These are phyloP conservation scores for Myzus persicae DNA, from an alignment of 1,140 invertebrate species.

Conservation along the genomic window DNA sequence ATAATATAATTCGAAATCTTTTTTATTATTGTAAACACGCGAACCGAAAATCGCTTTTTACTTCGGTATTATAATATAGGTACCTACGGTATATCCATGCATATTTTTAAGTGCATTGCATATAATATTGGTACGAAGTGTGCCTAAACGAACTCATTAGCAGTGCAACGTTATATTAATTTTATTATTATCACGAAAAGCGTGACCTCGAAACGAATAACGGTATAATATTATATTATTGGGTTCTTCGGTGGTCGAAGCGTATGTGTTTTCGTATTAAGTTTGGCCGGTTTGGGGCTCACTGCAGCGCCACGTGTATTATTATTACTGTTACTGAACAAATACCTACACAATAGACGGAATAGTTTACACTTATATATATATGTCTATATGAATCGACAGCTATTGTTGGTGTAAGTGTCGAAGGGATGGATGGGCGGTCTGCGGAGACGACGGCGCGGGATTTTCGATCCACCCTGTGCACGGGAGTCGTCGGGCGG, in stretches of 20 bases:
- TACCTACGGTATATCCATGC: not conserved
- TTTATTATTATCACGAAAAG: not conserved
- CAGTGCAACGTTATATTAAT: not conserved
- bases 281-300: not conserved
- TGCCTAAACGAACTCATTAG: not conserved
- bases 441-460: not conserved
- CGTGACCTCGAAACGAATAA: not conserved
- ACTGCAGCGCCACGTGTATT: not conserved
- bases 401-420: not conserved
- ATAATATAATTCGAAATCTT: not conserved
- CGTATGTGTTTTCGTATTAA: too few relatives aligned
- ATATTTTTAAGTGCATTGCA: not conserved
- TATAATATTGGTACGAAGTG: not conserved
- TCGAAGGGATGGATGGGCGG: not conserved
- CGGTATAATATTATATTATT: not conserved
- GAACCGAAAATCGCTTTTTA: not conserved
- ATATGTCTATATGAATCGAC: not conserved
- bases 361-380: not conserved
- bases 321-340: not conserved
- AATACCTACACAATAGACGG: not conserved
- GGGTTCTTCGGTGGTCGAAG: not conserved
- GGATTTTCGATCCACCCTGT: conserved; percentile 27
- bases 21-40: not conserved
- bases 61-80: too few relatives aligned
- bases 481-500: conserved; percentile 17